Base-by-base conservation (phyloP, 2,797 vertebrate genomes). In the Ibycter americanus region DNA sequence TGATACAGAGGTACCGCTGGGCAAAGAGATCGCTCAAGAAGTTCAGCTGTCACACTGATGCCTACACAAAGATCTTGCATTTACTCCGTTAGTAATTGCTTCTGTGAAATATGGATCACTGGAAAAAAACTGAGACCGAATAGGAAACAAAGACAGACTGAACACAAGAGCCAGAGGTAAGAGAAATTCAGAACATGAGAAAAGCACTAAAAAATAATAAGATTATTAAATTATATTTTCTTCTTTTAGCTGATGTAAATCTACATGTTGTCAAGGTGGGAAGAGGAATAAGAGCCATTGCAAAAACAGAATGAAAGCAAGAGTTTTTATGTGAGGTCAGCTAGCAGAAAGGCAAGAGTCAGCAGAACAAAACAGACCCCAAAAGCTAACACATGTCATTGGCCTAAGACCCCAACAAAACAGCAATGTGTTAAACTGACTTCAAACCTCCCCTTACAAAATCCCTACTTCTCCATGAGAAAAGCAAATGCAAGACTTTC, bases 351-450 rank as follows among this genome's bases (percentile, higher is more conserved):
- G 40, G 59, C 19, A 87, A 85, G 90, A 67, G 54, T 36, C 29
- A 83, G 44, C 36, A 93, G 87, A 96, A 96, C n/a, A 90, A 96
- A 97, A 94, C 6, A 91, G 78, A 87, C 31, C 23, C 42, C 79
- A n/a, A 92, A 94, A 85, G 9, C 36, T 89, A 95, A 40, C 47
- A 62, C 4, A 11, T 11, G 4, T 34, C 29, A 42, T 25, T 47
- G 59, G 49, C 46, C 47, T 67, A 77, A 62, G 71, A 6, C 23
- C 25, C 55, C 26, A 52, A 56, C 15, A 54, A 70, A 94, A 25
- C 6, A 58, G 25, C 7, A 21, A 74, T 67, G 88, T 90, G 15
- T 44, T 92, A 47, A 87, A 82, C n/a, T 88, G n/a, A 74, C 36
- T 89, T 90, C 68, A 56, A 87, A 85, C 38, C 5, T 79, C 17